phyloP scores from a whole-genome alignment of 2,113 vertebrate genomes.

The Sphaerodactylus townsendi region DNA sequence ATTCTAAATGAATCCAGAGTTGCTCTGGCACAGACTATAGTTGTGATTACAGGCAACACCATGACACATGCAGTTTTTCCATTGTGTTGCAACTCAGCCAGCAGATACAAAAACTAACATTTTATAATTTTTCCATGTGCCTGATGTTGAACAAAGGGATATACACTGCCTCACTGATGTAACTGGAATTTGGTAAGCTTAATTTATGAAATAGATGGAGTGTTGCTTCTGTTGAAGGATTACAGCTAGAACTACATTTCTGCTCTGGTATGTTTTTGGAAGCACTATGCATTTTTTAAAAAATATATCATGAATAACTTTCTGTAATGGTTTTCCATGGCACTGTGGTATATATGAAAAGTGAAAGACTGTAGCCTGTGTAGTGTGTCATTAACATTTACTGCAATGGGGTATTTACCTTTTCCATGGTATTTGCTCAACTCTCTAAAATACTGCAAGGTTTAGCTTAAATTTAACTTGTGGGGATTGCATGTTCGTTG shows the following conservation, averaged over 20 bases:
- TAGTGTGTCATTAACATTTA: not conserved
- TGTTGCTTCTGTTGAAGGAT: not conserved
- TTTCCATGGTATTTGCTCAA: constrained; percentile 8
- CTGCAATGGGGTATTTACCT: not conserved
- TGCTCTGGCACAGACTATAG: not conserved
- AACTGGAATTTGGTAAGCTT: constrained; percentile 5
- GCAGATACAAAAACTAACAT: not conserved
- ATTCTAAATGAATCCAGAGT: not conserved
- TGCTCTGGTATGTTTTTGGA: constrained; percentile 40
- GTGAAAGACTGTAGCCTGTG: not conserved
- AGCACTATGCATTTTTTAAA: constrained; percentile 19
- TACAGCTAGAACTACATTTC: constrained; percentile 25
- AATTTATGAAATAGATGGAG: constrained; percentile 31
- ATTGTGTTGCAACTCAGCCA: not conserved
- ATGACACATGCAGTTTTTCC: not conserved
- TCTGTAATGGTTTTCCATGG: constrained; percentile 24
- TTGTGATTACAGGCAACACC: not conserved
- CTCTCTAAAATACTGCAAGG: constrained; percentile 6
- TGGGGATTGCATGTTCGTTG: not conserved
- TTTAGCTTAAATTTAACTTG: not conserved
- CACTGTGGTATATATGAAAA: constrained; percentile 15
- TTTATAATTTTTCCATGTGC: constrained; percentile 17
- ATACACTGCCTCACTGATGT: constrained; percentile 10
- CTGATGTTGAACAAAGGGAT: not conserved
- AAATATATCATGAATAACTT: not conserved